These are phyloP conservation scores for Nyctibius grandis DNA, from an alignment of 2,797 vertebrate genomes.

Conservation along the genomic window DNA sequence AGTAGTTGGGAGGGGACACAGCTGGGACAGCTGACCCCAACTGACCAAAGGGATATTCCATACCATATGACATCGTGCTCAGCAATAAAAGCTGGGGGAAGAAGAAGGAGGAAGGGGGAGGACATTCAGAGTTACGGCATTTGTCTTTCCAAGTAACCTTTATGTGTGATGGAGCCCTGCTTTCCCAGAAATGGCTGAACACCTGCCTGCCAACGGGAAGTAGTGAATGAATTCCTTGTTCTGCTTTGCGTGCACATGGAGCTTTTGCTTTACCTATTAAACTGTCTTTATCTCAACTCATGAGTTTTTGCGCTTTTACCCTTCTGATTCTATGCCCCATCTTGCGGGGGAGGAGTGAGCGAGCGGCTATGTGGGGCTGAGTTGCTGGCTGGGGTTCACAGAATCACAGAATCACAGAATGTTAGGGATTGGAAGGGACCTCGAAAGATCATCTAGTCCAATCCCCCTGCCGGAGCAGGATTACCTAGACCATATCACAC, in stretches of 20 bases:
- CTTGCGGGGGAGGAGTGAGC: no score
- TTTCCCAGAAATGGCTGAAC: not conserved
- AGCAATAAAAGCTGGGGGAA: not conserved
- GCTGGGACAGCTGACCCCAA: not conserved
- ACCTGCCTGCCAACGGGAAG: rapidly evolving
- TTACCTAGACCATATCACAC: no score
- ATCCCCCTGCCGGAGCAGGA: no score
- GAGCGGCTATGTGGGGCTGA: no score
- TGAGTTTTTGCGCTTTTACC: no score
- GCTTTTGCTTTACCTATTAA: not conserved
- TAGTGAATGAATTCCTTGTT: not conserved
- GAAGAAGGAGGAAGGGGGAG: not conserved
- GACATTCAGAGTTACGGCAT: not conserved
- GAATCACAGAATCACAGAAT: no score
- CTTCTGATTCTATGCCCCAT: no score
- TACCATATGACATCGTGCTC: rapidly evolving
- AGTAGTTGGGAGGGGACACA: not conserved
- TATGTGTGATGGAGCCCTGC: rapidly evolving
- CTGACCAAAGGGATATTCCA: not conserved
- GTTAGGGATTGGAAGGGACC: no score
- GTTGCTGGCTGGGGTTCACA: no score
- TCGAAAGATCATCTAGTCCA: no score
- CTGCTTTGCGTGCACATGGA: not conserved
- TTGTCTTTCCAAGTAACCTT: not conserved
- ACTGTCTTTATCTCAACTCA: not conserved